These are phyloP conservation scores for Phallusia fumigata DNA, from an alignment of 23 tunicate species.

Conservation along the genomic window DNA sequence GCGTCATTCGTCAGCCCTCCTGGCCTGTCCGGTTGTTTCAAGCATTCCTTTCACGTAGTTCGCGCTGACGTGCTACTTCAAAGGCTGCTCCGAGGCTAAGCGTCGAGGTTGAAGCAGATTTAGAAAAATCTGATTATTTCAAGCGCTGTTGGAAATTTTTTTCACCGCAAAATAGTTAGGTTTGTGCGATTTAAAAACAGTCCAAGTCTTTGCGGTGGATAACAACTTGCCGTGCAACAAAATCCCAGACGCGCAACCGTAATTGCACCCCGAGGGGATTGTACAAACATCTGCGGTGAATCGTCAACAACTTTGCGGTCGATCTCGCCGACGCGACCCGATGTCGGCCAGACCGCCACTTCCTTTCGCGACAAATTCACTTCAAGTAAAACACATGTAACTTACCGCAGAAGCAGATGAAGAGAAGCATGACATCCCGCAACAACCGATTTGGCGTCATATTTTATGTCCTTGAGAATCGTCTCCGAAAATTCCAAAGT, in stretches of 20 bases:
- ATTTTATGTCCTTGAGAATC: background rate
- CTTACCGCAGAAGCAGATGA: slow-evolving; percentile 1
- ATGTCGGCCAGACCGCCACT: background rate
- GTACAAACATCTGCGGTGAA: background rate
- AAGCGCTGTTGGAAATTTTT: too few species aligned
- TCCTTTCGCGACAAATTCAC: background rate
- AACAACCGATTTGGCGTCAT: background rate
- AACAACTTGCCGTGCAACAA: too few species aligned
- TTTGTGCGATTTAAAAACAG: too few species aligned
- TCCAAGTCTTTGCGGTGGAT: too few species aligned
- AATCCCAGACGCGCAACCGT: too few species aligned
- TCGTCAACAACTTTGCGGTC: background rate
- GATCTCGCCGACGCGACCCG: background rate
- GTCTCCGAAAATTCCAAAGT: background rate
- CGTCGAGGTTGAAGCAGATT: background rate
- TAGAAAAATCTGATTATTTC: too few species aligned
- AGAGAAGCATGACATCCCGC: background rate
- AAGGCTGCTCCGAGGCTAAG: background rate
- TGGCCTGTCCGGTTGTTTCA: background rate
- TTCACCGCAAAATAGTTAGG: too few species aligned
- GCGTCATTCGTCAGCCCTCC: background rate
- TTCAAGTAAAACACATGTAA: background rate
- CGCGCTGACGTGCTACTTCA: background rate
- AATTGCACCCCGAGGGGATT: too few species aligned
- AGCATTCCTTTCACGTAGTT: background rate